Base-by-base conservation (phyloP, 2,113 vertebrate genomes). In the Lutjanus erythropterus region DNA sequence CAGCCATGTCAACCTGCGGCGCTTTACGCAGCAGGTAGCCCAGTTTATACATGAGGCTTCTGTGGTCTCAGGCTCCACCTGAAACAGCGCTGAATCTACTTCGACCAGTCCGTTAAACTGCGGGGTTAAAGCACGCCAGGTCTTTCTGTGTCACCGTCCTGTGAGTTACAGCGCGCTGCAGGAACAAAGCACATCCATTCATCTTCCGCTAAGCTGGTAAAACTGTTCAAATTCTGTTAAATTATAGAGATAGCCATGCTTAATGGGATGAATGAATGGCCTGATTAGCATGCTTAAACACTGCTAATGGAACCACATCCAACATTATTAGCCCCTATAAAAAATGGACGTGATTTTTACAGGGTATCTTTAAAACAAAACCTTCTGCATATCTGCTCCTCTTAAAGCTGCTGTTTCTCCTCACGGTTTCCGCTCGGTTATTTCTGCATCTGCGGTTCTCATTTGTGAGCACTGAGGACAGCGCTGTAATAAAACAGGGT, bases 241-340 rank as follows among this genome's bases (percentile, higher is more conserved):
- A 78, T 83, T 80, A 69, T n/a, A 65, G 67, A 75, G 64, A 70
- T 70, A 35, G 60, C 29, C 18, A 14, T 33, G 47, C 53, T 56
- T 73, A 84, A 82, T 74, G 62, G 46, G 42, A 53, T 68, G 49
- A 86, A 69, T 70, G 56, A 89, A 76, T 59, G 61, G 46, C 37
- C 74, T 62, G 55, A 85, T 71, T 75, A 81, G 64, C 69, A 72
- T 56, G n/a, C 44, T 79, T 61, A 70, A 72, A 72, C 72, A 12
- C 31, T 25, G 64, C 29, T 18, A 78, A 83, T 62, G 27, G 58
- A 61, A 25, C 9, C 2, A 58, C 72, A 78, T 42, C 50, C 67
- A 59, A 44, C 71, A 58, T 58, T 52, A 82, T 65, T 60, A 74
- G 53, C n/a, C 35, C 6, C 1, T 9, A 39, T 46, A 10, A 35